Evolutionary conservation across 35 echinoderm and acorn worm genomes (phyloP).

Genomic region (Acanthaster planci): DNA sequence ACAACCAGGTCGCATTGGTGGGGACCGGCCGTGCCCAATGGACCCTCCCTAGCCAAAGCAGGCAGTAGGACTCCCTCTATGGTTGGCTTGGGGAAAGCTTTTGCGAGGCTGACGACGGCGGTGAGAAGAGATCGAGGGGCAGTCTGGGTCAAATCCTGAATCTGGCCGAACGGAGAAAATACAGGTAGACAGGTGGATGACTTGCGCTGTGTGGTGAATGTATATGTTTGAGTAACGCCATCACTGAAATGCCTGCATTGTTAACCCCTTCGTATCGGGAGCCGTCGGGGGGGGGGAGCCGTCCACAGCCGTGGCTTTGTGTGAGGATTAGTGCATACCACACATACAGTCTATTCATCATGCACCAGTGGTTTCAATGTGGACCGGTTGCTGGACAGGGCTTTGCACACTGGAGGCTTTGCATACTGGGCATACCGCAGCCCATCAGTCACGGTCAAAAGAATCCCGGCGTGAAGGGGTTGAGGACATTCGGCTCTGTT

Average conservation of each 20-base stretch:
- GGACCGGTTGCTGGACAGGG: too few relatives aligned
- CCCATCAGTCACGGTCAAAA: too few relatives aligned
- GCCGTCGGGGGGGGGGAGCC: background rate
- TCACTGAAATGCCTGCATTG: background rate
- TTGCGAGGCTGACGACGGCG: background rate
- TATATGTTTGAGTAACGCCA: background rate
- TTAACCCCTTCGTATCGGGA: background rate
- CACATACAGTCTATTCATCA: too few relatives aligned
- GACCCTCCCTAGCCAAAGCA: background rate
- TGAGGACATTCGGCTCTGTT: too few relatives aligned
- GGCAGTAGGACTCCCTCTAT: constrained; percentile 44
- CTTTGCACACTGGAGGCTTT: too few relatives aligned
- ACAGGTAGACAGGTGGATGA: background rate
- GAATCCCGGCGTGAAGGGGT: too few relatives aligned
- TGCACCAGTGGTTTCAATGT: too few relatives aligned
- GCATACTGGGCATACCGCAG: too few relatives aligned
- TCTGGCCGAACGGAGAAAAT: background rate
- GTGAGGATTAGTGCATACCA: too few relatives aligned
- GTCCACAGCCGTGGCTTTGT: too few relatives aligned
- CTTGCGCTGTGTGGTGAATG: background rate
- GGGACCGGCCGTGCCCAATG: background rate
- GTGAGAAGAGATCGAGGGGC: constrained; percentile 29
- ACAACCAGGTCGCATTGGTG: constrained; percentile 47
- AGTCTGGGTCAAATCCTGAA: constrained; percentile 34
- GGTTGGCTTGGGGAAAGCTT: constrained; percentile 38